A percentile compares a stretch with the other conserved stretches of the same genome.
phyloP scores from a whole-genome alignment of 2,888 invertebrate genomes.

The Antitype chi region DNA sequence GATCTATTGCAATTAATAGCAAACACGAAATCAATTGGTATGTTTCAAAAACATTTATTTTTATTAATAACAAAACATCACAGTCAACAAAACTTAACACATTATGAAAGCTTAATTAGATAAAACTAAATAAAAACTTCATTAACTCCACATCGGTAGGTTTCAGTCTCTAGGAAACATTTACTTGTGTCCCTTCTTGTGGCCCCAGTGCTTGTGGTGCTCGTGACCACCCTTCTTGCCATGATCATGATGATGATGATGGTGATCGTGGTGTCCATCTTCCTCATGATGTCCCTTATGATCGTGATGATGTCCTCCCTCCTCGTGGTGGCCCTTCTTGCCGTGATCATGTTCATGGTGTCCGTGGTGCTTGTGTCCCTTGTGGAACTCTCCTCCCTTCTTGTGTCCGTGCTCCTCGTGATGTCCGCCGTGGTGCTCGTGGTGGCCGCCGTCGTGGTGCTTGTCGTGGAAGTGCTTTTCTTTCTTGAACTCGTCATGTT shows the following conservation, averaged over 20 bases:
- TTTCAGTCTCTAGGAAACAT: conserved; percentile 64
- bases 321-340: conserved; percentile 95
- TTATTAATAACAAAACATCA: conserved; percentile 82
- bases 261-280: conserved; percentile 94
- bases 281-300: conserved; percentile 95
- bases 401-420: conserved; percentile 95
- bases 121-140: conserved; percentile 80
- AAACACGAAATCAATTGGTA: conserved; percentile 26
- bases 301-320: conserved; percentile 95
- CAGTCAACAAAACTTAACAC: conserved; percentile 81
- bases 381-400: conserved; percentile 95
- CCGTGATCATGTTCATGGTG: conserved; percentile 95
- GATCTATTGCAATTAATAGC: conserved; percentile 12
- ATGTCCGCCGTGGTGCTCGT: conserved; percentile 95
- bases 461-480: conserved; percentile 97
- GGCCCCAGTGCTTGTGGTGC: conserved; percentile 95
- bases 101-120: conserved; percentile 80
- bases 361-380: conserved; percentile 94
- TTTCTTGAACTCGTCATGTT: conserved; percentile 96
- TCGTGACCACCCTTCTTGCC: conserved; percentile 96
- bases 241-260: conserved; percentile 93
- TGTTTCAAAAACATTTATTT: conserved; percentile 65
- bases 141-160: conserved; percentile 72
- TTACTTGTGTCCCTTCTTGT: conserved; percentile 90
- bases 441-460: conserved; percentile 94